Evolutionary conservation across 2,113 vertebrate species (phyloP).

Genomic region (Anolis sagrei): DNA sequence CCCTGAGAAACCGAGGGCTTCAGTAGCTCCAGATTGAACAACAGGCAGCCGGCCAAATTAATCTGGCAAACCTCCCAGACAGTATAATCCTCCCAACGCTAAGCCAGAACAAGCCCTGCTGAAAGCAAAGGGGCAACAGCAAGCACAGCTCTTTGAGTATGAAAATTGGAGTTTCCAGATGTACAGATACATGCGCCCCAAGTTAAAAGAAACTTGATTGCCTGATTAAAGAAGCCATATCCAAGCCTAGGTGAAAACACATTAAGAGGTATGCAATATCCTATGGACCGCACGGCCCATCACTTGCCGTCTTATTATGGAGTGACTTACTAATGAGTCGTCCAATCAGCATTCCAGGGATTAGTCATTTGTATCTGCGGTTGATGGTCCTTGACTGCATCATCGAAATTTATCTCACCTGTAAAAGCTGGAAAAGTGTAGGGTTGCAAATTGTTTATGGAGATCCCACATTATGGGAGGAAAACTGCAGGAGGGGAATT

Average conservation of each 20-base stretch:
- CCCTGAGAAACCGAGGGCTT: conserved; percentile 48
- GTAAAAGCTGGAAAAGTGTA: accelerated
- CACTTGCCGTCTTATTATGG: background rate
- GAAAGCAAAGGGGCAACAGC: conserved; percentile 26
- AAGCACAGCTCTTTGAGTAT: conserved; percentile 11
- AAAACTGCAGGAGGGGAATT: background rate
- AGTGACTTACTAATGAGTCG: background rate
- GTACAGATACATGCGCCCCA: conserved; percentile 39
- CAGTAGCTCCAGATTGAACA: conserved; percentile 51
- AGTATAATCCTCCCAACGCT: conserved; percentile 40
- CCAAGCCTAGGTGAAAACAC: accelerated
- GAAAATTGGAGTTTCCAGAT: conserved; percentile 15
- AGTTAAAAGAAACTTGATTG: background rate
- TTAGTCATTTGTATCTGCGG: background rate
- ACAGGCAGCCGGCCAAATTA: conserved; percentile 53
- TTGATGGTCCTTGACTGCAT: background rate
- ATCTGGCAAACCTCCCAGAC: conserved; percentile 59
- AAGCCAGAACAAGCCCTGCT: conserved; percentile 24
- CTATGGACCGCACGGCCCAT: background rate
- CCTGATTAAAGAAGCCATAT: background rate
- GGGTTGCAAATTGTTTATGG: background rate
- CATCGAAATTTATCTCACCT: background rate
- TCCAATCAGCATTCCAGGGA: background rate
- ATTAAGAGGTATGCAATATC: background rate
- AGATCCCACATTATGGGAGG: background rate